phyloP scores from a whole-genome alignment of 2,113 vertebrate species.

The Petrocephalus zakoni region DNA sequence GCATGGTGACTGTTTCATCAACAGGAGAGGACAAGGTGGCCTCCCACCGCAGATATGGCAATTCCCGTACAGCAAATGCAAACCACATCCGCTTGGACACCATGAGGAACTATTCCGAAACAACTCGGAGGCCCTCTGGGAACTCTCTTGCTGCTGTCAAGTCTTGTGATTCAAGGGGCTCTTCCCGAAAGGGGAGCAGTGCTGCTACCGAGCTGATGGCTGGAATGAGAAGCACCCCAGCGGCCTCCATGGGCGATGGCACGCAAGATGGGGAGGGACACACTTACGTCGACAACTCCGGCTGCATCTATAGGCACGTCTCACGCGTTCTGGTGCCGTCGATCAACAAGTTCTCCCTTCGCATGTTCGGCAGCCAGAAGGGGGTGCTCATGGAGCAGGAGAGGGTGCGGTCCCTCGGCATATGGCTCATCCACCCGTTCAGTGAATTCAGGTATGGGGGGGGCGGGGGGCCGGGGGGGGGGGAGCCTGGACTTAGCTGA shows the following conservation, averaged over 20 bases:
- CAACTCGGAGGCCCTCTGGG: constrained; percentile 56
- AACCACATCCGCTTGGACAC: constrained; percentile 61
- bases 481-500: background rate
- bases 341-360: constrained; percentile 94
- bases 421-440: constrained; percentile 97
- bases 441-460: constrained; percentile 91
- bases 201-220: background rate
- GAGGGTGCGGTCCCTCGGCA: constrained; percentile 87
- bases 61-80: constrained; percentile 54
- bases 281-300: constrained; percentile 35
- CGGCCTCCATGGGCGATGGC: background rate
- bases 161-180: constrained; percentile 52
- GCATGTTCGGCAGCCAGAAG: constrained; percentile 93
- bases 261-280: constrained; percentile 20
- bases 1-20: constrained; percentile 45
- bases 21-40: constrained; percentile 35
- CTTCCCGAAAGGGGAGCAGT: background rate
- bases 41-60: constrained; percentile 57
- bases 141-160: constrained; percentile 51
- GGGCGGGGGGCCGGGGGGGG: constrained; percentile 32
- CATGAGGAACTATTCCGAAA: constrained; percentile 54
- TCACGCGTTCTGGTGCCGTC: constrained; percentile 83
- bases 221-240: constrained; percentile 43
- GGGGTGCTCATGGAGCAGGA: constrained; percentile 90
- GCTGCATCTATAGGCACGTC: constrained; percentile 78